A percentile compares a stretch with the other conserved stretches of the same genome.
phyloP scores from a whole-genome alignment of 2,888 invertebrate genomes.

The Synanthedon tipuliformis region DNA sequence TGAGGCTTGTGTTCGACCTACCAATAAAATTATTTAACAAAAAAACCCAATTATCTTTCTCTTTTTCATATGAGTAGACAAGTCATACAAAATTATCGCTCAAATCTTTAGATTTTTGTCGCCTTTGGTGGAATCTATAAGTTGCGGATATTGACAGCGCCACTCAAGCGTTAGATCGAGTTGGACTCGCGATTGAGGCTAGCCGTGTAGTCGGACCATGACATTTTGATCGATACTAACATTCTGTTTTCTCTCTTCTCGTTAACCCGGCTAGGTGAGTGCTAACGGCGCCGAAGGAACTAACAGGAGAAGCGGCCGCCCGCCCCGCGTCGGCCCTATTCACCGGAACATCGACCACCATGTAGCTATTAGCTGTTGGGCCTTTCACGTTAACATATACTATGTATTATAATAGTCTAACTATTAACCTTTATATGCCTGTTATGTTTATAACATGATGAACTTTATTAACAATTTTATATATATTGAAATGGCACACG shows the following conservation, averaged over 20 bases:
- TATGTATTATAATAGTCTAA: conserved; percentile 71
- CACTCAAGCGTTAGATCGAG: conserved; percentile 35
- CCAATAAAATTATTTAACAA: no score
- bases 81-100: no score
- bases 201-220: conserved; percentile 61
- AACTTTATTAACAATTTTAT: conserved; percentile 62
- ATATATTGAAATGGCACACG: conserved; percentile 61
- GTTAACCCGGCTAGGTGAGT: conserved; percentile 83
- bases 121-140: no score
- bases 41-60: no score
- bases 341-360: conserved; percentile 68
- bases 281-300: conserved; percentile 75
- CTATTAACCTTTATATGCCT: conserved; percentile 71
- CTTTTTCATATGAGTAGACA: no score
- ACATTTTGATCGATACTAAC: conserved; percentile 74
- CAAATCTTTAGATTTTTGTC: no score
- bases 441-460: conserved; percentile 70
- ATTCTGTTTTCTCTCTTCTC: conserved; percentile 79
- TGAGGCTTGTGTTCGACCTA: no score
- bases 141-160: conserved; percentile 21
- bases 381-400: conserved; percentile 66
- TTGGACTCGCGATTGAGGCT: conserved; percentile 44
- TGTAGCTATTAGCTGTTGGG: conserved; percentile 68
- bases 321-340: conserved; percentile 38
- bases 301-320: conserved; percentile 58